Base-by-base conservation (phyloP, 2,113 vertebrate genomes). In the Lathamus discolor region DNA sequence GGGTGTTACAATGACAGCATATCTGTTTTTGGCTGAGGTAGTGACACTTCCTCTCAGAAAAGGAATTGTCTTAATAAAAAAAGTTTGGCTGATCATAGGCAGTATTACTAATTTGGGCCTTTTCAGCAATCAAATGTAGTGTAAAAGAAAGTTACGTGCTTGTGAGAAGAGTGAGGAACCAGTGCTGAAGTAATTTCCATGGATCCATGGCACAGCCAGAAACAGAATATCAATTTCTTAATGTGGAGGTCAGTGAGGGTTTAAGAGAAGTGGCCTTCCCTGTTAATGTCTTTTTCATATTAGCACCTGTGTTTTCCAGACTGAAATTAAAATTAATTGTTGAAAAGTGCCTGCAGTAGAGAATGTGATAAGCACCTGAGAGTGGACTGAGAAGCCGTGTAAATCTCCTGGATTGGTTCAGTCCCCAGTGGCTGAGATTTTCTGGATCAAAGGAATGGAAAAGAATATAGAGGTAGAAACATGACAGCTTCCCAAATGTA, bases 401-500 rank as follows among this genome's bases (percentile, higher is more conserved):
- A 87, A 90, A 84, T 91, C 69, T 94, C 61, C 69, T 84, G 81
- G 80, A 82, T 15, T 85, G 77, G 28, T 79, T 93, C 83, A 83
- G 80, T 59, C 46, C 35, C 52, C 44, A 83, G 49, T 89, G 83
- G 49, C 69, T 66, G 70, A 76, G 70, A 62, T 57, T 43, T 93
- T 85, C 89, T 52, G 85, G 66, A 82, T 94, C 86, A 93, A 96
- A 92, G 81, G 92, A 92, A 83, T n/a, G 14, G 73, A 51, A 66
- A 82, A 86, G n/a, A 27, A 54, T 69, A 69, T 37, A 89, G 77
- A 76, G 89, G 13, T 43, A 76, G 52, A 70, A 87, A 91, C 52
- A 63, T 76, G 80, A 92, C 74, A 88, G 33, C 5, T 28, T 37
- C 69, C 28, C 57, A 69, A 94, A 73, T 39, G 29, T 62, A 72